Base-by-base conservation (phyloP, 2,113 vertebrate species). In the Gallinago undulata region DNA sequence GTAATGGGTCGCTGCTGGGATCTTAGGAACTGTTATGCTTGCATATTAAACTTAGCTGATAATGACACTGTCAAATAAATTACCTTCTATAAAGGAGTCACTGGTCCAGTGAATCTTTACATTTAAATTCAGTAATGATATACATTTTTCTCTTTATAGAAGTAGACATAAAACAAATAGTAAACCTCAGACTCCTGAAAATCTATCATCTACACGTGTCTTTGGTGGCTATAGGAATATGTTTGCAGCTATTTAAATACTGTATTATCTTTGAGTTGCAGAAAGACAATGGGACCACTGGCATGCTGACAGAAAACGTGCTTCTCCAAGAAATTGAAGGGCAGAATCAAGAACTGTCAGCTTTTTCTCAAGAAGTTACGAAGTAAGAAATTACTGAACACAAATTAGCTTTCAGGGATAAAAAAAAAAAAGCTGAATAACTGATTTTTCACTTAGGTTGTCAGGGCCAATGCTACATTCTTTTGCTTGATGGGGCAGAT, bases 361-460 rank as follows among this genome's bases (percentile, higher is more conserved):
- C 98, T 96, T 99, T 99, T 98, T 99, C 98, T 98, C 97, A 98
- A 97, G 99, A 99, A 84, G 91, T 99, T 94, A 97, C 94, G 9
- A 98, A 97, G 99, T 99, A 99, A 99, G 98, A 68, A 93, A 92
- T 82, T 87, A 75, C 89, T 94, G 28, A 82, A 43, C 64, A 31
- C 30, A 56, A 85, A 90, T 55, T 66, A 79, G 77, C 17, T 93
- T 70, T 80, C n/a, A 19, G 27, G 66, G 4, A 30, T 19, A 5
- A 13, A 50, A 37, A 70, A 60, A 41, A 67, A 85, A 50, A 48
- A 12, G 6, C 25, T 41, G n/a, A 76, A 28, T 66, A 30, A 63
- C 33, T 89, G 0, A 24, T 39, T 73, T 73, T 89, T 55, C 27
- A 45, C 30, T 76, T 76, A 69, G 31, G 31, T 83, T 92, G 43